These are phyloP conservation scores for Gobio gobio DNA, from an alignment of 2,113 vertebrate species.

Conservation along the genomic window DNA sequence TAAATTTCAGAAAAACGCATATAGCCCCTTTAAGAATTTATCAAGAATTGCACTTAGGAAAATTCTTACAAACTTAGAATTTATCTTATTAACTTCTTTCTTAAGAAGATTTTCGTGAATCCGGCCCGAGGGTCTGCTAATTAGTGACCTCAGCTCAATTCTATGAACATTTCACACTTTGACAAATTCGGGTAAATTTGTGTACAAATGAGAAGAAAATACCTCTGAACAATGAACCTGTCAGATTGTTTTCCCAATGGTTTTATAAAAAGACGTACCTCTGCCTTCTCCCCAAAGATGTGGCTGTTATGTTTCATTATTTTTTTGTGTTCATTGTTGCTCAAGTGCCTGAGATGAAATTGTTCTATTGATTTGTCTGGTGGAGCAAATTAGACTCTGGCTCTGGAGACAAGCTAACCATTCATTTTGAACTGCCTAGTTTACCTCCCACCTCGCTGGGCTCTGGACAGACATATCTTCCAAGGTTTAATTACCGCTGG, in stretches of 20 bases:
- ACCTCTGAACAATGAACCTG: neutral
- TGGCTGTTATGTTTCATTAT: conserved; percentile 61
- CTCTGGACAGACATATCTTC: conserved; percentile 69
- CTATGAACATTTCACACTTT: neutral
- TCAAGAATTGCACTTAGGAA: no score
- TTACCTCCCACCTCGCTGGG: conserved; percentile 49
- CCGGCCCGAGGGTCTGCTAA: neutral
- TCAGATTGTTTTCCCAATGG: neutral
- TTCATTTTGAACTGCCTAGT: conserved; percentile 61
- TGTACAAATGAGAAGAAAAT: neutral
- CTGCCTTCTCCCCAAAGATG: conserved; percentile 64
- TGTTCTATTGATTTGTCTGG: conserved; percentile 74
- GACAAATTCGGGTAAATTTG: neutral
- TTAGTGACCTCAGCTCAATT: neutral
- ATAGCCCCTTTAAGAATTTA: no score
- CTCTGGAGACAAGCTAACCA: conserved; percentile 63
- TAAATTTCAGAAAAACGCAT: no score
- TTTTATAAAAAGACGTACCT: conserved; percentile 51
- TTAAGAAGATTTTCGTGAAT: no score
- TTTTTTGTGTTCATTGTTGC: conserved; percentile 71
- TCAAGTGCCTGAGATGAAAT: conserved; percentile 72
- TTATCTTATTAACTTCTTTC: no score
- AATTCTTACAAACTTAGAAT: no score
- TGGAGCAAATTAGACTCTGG: conserved; percentile 71
- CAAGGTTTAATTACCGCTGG: conserved; percentile 73